These are phyloP conservation scores for Thamnophis elegans DNA, from an alignment of 2,797 vertebrate species.

Conservation along the genomic window DNA sequence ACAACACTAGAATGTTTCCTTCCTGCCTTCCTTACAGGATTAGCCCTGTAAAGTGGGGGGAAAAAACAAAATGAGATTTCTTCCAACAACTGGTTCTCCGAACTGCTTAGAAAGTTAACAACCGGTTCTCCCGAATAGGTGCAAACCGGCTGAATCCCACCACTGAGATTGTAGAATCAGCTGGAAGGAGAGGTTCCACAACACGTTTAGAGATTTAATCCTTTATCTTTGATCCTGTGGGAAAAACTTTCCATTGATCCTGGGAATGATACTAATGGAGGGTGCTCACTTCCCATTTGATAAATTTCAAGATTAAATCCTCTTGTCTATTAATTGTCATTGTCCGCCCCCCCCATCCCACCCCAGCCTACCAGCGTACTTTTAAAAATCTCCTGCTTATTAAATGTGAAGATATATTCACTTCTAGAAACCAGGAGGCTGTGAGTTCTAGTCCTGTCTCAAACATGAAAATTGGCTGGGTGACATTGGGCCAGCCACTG, in stretches of 20 bases:
- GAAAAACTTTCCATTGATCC: not conserved
- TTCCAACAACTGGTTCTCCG: too few relatives aligned
- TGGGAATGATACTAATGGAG: not conserved
- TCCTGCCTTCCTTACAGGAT: too few relatives aligned
- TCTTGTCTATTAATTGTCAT: not conserved
- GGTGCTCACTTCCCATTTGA: not conserved
- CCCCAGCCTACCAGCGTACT: not conserved
- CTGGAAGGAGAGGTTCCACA: not conserved
- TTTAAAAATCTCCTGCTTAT: not conserved
- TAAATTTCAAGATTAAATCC: not conserved
- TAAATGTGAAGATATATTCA: not conserved
- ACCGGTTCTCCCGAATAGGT: too few relatives aligned
- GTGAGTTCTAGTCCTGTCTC: not conserved
- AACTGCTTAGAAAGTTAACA: too few relatives aligned
- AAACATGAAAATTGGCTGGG: not conserved
- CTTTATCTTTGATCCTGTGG: not conserved
- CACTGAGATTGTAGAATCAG: not conserved
- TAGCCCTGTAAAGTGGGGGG: too few relatives aligned
- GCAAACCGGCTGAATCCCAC: too few relatives aligned
- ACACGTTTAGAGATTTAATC: not conserved
- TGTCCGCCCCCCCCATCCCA: not conserved
- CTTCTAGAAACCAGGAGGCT: not conserved
- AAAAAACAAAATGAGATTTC: too few relatives aligned
- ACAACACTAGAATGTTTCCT: too few relatives aligned
- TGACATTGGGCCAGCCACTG: not conserved